A percentile compares a stretch with the other conserved stretches of the same genome.
Evolutionary conservation across 2,888 invertebrate species (phyloP).

Genomic region (Brachyptera risi): DNA sequence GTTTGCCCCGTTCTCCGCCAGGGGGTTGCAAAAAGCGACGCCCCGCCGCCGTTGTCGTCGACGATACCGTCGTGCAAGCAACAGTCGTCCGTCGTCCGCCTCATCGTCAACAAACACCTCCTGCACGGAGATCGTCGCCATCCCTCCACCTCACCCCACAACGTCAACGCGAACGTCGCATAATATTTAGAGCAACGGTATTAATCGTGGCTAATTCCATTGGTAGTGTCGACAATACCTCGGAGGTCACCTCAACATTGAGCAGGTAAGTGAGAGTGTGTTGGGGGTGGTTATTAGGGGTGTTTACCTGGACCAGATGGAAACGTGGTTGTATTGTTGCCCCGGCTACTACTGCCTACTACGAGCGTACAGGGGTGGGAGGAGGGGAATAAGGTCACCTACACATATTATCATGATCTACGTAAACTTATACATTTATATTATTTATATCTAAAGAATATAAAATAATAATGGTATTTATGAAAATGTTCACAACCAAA

Average conservation of each 20-base stretch:
- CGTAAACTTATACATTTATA: no score
- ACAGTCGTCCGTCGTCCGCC: neutral
- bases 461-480: no score
- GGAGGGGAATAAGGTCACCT: neutral
- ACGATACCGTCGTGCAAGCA: neutral
- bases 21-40: neutral
- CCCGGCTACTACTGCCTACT: slow-evolving; percentile 9
- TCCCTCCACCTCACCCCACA: neutral
- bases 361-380: neutral
- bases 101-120: neutral
- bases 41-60: neutral
- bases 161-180: neutral
- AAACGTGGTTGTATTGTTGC: neutral
- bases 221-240: slow-evolving; percentile 17
- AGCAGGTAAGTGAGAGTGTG: slow-evolving; percentile 25
- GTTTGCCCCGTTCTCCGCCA: slow-evolving; percentile 1
- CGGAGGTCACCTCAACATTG: slow-evolving; percentile 29
- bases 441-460: no score
- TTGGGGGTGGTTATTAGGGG: no score
- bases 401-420: neutral
- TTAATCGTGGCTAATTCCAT: slow-evolving; percentile 26
- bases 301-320: slow-evolving; percentile 9
- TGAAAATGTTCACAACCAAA: no score
- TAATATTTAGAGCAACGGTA: neutral
- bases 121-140: neutral